Conservation (phyloP, 2,797 vertebrate genomes). For the Phrynocephalus guinanensis region DNA sequence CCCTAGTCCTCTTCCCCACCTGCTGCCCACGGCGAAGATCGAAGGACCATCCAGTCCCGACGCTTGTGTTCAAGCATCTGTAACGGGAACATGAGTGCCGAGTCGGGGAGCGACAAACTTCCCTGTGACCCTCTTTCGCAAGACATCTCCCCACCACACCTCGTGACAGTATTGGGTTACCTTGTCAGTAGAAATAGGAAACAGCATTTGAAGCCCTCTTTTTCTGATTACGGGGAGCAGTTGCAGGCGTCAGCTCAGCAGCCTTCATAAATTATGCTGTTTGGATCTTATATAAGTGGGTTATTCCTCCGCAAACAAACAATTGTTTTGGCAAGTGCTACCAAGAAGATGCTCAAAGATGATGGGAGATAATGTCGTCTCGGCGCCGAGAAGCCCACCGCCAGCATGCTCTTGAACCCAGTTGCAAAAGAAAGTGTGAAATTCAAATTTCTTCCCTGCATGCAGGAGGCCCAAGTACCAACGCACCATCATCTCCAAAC, state of each 20-base stretch:
- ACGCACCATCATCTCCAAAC: slow-evolving; percentile 17
- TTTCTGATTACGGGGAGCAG: slow-evolving; percentile 60
- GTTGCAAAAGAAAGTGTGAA: not conserved
- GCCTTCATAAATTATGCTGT: slow-evolving; percentile 63
- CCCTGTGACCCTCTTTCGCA: slow-evolving; percentile 56
- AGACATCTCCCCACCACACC: slow-evolving; percentile 51
- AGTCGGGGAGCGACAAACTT: slow-evolving; percentile 57
- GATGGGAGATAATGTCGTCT: too few relatives aligned
- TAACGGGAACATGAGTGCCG: slow-evolving; percentile 44
- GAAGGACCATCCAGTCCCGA: slow-evolving; percentile 6
- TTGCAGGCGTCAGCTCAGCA: slow-evolving; percentile 62
- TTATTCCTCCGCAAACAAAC: slow-evolving; percentile 22
- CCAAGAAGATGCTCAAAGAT: too few relatives aligned
- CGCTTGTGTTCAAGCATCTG: slow-evolving; percentile 42
- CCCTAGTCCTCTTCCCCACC: not conserved
- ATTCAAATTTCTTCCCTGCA: slow-evolving; percentile 11
- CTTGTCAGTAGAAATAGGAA: slow-evolving; percentile 43
- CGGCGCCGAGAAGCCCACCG: not conserved
- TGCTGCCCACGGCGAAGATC: slow-evolving; percentile 12
- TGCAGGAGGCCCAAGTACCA: not conserved
- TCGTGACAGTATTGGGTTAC: slow-evolving; percentile 73
- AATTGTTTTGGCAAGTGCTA: not conserved
- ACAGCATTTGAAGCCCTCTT: slow-evolving; percentile 57
- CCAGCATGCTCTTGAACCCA: not conserved
- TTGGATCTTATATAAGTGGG: slow-evolving; percentile 38